phyloP scores from a whole-genome alignment of 2,888 invertebrate species.

The Pterostichus niger region DNA sequence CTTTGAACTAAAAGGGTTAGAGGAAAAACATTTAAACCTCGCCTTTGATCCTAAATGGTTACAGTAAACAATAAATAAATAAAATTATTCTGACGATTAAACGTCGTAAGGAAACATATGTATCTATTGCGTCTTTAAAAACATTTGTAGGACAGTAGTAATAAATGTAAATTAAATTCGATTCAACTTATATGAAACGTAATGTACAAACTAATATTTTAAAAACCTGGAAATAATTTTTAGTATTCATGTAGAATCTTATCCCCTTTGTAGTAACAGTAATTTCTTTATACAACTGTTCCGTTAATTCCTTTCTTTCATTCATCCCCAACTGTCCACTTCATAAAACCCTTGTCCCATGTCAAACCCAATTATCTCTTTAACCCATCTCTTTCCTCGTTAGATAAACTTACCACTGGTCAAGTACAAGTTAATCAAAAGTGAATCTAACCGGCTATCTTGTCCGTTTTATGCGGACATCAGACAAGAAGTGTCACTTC shows the following conservation, averaged over 20 bases:
- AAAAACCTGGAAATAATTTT: no score
- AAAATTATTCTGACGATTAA: no score
- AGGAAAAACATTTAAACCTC: no score
- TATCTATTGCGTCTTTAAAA: no score
- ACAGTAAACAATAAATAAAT: no score
- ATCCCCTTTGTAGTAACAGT: not conserved
- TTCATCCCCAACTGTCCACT: constrained; percentile 6
- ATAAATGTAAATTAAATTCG: no score
- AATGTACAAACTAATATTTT: no score
- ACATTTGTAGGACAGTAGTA: no score
- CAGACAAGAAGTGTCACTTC: constrained; percentile 13
- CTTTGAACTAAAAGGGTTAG: no score
- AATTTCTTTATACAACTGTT: not conserved
- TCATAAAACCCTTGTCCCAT: constrained; percentile 24
- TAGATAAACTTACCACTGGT: constrained; percentile 32
- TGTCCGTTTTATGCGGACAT: not conserved
- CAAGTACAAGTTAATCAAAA: constrained; percentile 34
- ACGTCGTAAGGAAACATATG: no score
- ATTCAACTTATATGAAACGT: no score
- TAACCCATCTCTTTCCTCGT: constrained; percentile 6
- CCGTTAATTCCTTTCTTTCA: not conserved
- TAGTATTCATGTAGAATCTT: not conserved
- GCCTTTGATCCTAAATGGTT: no score
- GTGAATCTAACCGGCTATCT: not conserved
- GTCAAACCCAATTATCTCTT: constrained; percentile 7